Base-by-base conservation (phyloP, 1,140 invertebrate species). In the Drosophila lacertosa region DNA sequence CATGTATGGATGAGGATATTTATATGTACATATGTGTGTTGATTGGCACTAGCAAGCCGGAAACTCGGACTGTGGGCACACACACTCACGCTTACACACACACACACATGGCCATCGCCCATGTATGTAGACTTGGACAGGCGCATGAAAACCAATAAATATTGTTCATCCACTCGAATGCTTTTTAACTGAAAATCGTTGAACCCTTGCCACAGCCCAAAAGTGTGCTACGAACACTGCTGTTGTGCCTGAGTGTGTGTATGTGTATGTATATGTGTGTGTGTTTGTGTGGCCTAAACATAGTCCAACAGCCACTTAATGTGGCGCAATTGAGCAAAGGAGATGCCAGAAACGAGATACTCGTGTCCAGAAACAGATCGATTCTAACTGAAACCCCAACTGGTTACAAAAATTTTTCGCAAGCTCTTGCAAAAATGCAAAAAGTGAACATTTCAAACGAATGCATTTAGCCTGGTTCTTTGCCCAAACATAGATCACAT, bases 141-240 rank as follows among this genome's bases (percentile, higher is more conserved):
- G 62, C 74, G 75, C 74, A 81, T 88, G 74, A 79, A 88, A 88
- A 86, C 77, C 81, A 86, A 86, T 86, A 86, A 86, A 86, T 86
- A 86, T 86, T 88, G 81, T 77, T 86, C 82, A 86, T 86, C 81
- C 81, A 82, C 81, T 86, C 83, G 77, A 86, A 74, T 86, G 77
- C 53, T 81, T 86, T 86, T 86, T 86, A 88, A 86, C 82, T 81
- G 74, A 77, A 86, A 86, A 88, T 51, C 81, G 77, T 86, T 86
- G 81, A 88, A 86, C 77, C 81, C 82, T 88, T 81, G 67, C 77
- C 77, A 20, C 70, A 78, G 68, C 57, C 62, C 54, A 62, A 51
- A 59, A 63, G 58, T 29, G 24, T 63, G 58, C 48, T 40, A 39
- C 44, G n/a, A 50, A 42, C 48, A 32, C 24, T 26, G 32, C 24